These are phyloP conservation scores for Andrena bicolor DNA, from an alignment of 2,888 invertebrate genomes.

Conservation along the genomic window DNA sequence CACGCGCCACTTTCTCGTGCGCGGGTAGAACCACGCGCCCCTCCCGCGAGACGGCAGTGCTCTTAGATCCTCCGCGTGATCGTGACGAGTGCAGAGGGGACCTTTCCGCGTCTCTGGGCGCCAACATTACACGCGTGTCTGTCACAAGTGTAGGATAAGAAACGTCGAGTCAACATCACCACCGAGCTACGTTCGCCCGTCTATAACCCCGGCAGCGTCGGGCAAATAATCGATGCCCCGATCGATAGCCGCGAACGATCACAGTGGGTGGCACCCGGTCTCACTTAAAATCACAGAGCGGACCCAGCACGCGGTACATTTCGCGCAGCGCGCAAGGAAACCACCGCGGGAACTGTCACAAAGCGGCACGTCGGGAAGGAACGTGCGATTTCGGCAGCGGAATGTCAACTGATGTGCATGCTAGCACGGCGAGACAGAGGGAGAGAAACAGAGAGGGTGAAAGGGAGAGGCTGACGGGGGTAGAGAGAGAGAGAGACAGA, in stretches of 20 bases:
- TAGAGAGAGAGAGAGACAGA: constrained; percentile 20
- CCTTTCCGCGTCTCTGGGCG: neutral
- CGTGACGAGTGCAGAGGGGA: neutral
- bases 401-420: constrained; percentile 77
- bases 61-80: neutral
- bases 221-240: neutral
- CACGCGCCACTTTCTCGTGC: no score
- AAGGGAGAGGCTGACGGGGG: neutral
- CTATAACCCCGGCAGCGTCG: neutral
- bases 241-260: constrained; percentile 24
- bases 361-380: constrained; percentile 48
- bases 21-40: no score
- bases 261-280: neutral
- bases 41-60: no score
- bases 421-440: constrained; percentile 53
- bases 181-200: neutral
- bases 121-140: neutral
- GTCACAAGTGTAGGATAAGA: neutral
- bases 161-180: constrained; percentile 11
- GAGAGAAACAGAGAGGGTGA: constrained; percentile 30
- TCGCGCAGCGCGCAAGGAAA: constrained; percentile 33
- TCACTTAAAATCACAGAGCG: constrained; percentile 48
- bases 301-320: constrained; percentile 26
- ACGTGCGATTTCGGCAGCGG: constrained; percentile 77
- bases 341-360: constrained; percentile 38